A percentile compares a stretch with the other conserved stretches of the same genome.
phyloP scores from a whole-genome alignment of 2,797 vertebrate species.

The Etheostoma nigrum region DNA sequence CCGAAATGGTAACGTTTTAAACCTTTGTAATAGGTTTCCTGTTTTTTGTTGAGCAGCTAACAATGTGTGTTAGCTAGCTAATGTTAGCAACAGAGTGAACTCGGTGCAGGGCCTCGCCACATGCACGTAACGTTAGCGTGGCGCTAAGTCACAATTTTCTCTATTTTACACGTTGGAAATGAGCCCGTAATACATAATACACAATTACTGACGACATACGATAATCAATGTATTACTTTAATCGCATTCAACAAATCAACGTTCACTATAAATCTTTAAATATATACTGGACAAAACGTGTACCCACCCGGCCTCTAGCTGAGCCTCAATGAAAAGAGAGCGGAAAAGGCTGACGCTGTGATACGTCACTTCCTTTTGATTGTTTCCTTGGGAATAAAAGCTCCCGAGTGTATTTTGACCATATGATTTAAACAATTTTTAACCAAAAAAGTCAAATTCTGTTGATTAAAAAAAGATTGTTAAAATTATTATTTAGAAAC shows the following conservation, averaged over 20 bases:
- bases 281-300: slow-evolving; percentile 24
- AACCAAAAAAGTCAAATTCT: too few relatives aligned
- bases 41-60: too few relatives aligned
- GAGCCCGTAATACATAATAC: rapidly evolving
- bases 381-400: background rate
- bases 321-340: slow-evolving; percentile 83
- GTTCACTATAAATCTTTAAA: background rate
- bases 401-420: background rate
- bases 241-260: rapidly evolving
- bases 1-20: rapidly evolving
- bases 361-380: slow-evolving; percentile 71
- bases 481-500: background rate
- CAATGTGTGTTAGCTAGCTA: too few relatives aligned
- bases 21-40: too few relatives aligned
- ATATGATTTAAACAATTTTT: too few relatives aligned
- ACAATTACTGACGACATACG: rapidly evolving
- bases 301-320: slow-evolving; percentile 79
- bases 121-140: slow-evolving; percentile 50
- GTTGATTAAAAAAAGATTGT: background rate
- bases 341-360: slow-evolving; percentile 28
- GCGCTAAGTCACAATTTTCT: background rate
- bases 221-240: rapidly evolving
- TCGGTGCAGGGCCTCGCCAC: slow-evolving; percentile 68
- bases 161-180: background rate
- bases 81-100: too few relatives aligned